Evolutionary conservation across 2,888 invertebrate genomes (phyloP), one percentile per base, ranked within the genome.

Genomic region (Muschampia plurimacula): DNA sequence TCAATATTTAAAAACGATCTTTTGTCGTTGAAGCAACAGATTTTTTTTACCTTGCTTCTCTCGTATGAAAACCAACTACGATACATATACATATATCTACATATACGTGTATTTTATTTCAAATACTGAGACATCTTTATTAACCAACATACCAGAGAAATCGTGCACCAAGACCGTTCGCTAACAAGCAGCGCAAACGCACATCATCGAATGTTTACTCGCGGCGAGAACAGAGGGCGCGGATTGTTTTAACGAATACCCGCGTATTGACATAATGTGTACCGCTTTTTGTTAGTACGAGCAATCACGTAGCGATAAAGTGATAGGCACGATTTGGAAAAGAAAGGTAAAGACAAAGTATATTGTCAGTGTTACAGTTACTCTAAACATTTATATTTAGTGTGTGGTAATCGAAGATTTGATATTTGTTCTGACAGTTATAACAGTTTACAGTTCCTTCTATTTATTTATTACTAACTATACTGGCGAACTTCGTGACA

Each of bases 201-300:
- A 83, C 76, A 84, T 84, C 81, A 88, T 85, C 83, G 82, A 82
- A 81, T 89, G 86, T 90, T 89, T 89, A 81, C 83, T 15, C 77
- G 85, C 89, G 89, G 91, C 86, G 82, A 89, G 88, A 87, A 89
- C 88, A 86, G 80, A 90, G 79, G 81, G 72, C 74, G 69, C 73
- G 69, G 77, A 80, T 79, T 81, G 81, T 83, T 80, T 81, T 77
- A 79, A 78, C 78, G 57, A 60, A 46, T 59, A 65, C 44, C 66
- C 52, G 74, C 69, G 67, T 75, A 77, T 69, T 72, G 60, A 67
- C 72, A 63, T 49, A 57, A 55, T 15, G 41, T 44, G 22, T 64
- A 28, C 64, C 15, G 57, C 15, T 13, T 39, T 28, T 28, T 57
- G 28, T 57, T 57, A 12, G 6, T 28, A 57, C 57, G 28, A 57